Evolutionary conservation across 2,797 vertebrate species (phyloP).

Genomic region (Gambelia wislizenii): DNA sequence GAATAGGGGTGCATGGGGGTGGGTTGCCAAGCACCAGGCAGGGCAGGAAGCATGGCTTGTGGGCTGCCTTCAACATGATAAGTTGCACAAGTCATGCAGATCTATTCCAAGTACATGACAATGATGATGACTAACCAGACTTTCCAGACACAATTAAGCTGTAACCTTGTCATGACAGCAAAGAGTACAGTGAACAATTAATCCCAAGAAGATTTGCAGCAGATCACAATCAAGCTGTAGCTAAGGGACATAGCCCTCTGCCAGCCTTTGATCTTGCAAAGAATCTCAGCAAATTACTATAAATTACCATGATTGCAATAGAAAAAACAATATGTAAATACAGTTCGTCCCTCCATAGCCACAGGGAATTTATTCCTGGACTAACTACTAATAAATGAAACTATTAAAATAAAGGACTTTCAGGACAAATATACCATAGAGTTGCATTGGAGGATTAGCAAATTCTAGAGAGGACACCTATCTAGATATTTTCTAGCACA

Average conservation of each 20-base stretch:
- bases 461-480: too few relatives aligned
- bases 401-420: too few relatives aligned
- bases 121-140: slow-evolving; percentile 3
- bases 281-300: too few relatives aligned
- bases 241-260: background rate
- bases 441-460: too few relatives aligned
- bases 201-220: background rate
- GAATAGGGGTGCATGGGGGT: background rate
- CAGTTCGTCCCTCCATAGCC: too few relatives aligned
- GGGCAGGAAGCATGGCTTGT: background rate
- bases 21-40: slow-evolving; percentile 1
- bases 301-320: background rate
- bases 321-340: background rate
- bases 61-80: background rate
- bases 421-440: too few relatives aligned
- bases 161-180: background rate
- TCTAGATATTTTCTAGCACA: too few relatives aligned
- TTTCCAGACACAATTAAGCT: background rate
- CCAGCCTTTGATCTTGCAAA: background rate
- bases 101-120: background rate
- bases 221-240: background rate
- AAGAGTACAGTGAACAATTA: background rate
- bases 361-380: too few relatives aligned
- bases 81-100: background rate
- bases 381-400: too few relatives aligned